Conservation (phyloP, 2,797 vertebrate species). For the Schizothorax lantsangensis region DNA sequence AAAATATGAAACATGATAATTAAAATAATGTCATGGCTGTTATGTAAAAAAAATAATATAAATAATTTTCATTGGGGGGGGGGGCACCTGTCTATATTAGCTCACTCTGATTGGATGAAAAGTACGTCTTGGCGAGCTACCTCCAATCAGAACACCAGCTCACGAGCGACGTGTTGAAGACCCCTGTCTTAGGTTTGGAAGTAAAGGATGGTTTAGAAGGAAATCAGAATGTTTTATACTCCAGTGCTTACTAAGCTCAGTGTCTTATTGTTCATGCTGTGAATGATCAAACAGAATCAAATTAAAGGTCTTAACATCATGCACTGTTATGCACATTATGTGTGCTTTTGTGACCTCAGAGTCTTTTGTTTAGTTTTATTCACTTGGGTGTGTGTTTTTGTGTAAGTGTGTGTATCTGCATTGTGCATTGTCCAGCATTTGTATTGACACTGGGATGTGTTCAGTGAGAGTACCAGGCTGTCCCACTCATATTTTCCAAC, state of each 20-base stretch:
- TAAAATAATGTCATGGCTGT: too few species aligned
- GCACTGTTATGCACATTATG: not conserved
- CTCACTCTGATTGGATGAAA: too few species aligned
- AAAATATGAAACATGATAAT: too few species aligned
- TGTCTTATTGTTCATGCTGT: not conserved
- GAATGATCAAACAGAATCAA: not conserved
- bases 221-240: not conserved
- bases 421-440: constrained; percentile 48
- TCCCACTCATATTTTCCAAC: constrained; percentile 2
- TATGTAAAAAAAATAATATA: too few species aligned
- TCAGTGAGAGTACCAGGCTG: constrained; percentile 50
- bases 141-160: too few species aligned
- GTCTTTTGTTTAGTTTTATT: constrained; percentile 2
- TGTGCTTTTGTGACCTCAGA: not conserved
- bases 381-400: not conserved
- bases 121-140: too few species aligned
- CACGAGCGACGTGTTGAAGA: too few species aligned
- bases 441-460: constrained; percentile 23
- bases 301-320: not conserved
- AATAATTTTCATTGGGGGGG: too few species aligned
- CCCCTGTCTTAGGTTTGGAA: too few species aligned
- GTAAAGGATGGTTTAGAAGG: not conserved
- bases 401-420: constrained; percentile 26
- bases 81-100: too few species aligned
- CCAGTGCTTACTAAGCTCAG: not conserved